These are phyloP conservation scores for Typhlomys cinereus DNA, from an alignment of 2,113 vertebrate species.

Conservation along the genomic window DNA sequence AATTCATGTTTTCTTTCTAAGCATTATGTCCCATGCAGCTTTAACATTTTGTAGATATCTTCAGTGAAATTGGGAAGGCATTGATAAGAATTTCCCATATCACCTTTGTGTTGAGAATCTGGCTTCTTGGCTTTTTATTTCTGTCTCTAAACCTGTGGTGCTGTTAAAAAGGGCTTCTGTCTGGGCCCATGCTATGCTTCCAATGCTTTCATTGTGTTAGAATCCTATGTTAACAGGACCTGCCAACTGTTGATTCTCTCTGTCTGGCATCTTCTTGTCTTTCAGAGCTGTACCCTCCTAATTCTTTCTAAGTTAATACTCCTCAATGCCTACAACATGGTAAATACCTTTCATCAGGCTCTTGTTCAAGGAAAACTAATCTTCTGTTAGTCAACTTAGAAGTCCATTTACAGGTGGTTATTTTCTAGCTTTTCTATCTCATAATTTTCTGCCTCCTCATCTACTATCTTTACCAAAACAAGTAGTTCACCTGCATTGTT, in stretches of 20 bases:
- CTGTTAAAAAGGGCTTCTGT: neutral
- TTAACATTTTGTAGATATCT: constrained; percentile 10
- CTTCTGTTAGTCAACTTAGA: neutral
- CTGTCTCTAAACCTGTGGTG: neutral
- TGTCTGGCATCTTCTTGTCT: neutral
- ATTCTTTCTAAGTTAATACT: neutral
- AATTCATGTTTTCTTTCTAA: neutral
- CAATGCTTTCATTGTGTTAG: neutral
- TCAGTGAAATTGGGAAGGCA: neutral
- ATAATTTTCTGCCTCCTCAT: neutral
- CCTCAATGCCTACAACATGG: neutral
- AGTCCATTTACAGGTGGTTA: neutral
- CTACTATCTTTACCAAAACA: neutral
- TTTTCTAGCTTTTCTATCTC: neutral
- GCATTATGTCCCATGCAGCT: neutral
- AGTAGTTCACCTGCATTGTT: neutral
- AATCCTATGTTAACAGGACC: neutral
- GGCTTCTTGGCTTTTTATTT: neutral
- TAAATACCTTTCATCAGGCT: neutral
- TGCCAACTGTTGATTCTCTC: neutral
- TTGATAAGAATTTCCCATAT: neutral
- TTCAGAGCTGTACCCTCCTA: neutral
- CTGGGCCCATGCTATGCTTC: neutral
- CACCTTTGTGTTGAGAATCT: neutral
- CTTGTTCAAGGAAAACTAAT: neutral